These are phyloP conservation scores for Teleogryllus occipitalis DNA, from an alignment of 1,140 invertebrate species.

Conservation along the genomic window DNA sequence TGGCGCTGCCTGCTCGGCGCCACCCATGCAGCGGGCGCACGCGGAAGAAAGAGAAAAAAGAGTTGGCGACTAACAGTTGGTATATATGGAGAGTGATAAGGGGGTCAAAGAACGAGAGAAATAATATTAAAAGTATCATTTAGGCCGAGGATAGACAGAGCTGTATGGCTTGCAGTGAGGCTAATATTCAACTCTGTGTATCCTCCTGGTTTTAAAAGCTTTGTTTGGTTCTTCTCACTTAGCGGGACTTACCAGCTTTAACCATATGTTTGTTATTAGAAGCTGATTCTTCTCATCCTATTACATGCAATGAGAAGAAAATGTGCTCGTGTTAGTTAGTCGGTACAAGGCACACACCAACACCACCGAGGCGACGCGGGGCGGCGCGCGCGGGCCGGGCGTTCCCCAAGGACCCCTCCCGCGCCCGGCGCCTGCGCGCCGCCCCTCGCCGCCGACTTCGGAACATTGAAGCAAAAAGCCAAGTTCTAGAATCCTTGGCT, in stretches of 20 bases:
- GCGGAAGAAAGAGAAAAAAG: not conserved
- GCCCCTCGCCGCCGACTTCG: not conserved
- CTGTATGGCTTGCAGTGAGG: not conserved
- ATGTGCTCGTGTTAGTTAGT: constrained; percentile 24
- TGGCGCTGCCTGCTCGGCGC: not conserved
- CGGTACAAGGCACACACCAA: constrained; percentile 22
- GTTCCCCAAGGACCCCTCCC: not conserved
- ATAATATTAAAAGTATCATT: constrained; percentile 17
- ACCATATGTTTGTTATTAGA: constrained; percentile 86
- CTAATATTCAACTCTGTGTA: constrained; percentile 17
- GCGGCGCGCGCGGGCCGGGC: not conserved
- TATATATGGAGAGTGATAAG: constrained; percentile 17
- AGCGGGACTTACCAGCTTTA: constrained; percentile 70
- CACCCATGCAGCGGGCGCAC: not conserved
- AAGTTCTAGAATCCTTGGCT: constrained; percentile 12
- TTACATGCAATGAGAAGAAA: constrained; percentile 40
- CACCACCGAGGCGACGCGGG: constrained; percentile 12
- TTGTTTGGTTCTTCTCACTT: constrained; percentile 14
- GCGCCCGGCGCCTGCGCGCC: not conserved
- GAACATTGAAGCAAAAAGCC: constrained; percentile 20
- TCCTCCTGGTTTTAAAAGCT: constrained; percentile 17
- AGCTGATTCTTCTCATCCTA: constrained; percentile 90
- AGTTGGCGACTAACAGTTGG: constrained; percentile 7
- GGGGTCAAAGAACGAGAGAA: constrained; percentile 12
- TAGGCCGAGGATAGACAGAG: constrained; percentile 17